A percentile compares a stretch with the other conserved stretches of the same genome.
Evolutionary conservation across 2,888 invertebrate species (phyloP).

Genomic region (Lymantria monacha): DNA sequence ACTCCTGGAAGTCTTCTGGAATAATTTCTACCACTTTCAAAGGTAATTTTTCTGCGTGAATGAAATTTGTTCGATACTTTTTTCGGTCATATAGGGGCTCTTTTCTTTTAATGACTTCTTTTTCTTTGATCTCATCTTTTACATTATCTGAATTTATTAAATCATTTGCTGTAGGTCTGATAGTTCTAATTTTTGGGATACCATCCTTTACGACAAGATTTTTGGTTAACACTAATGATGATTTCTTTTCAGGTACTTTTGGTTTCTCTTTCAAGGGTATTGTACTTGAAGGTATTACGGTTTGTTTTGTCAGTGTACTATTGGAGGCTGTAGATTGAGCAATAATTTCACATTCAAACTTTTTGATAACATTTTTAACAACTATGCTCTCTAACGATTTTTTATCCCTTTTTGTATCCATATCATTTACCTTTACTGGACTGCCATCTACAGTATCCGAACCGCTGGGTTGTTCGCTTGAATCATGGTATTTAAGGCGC

Average conservation of each 20-base stretch:
- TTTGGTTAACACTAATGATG: constrained; percentile 76
- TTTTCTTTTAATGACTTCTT: constrained; percentile 50
- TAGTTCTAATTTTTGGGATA: constrained; percentile 76
- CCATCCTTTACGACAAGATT: constrained; percentile 78
- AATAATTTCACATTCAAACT: constrained; percentile 75
- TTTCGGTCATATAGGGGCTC: constrained; percentile 69
- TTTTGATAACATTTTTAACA: constrained; percentile 73
- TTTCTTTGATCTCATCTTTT: constrained; percentile 15
- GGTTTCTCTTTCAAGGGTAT: constrained; percentile 74
- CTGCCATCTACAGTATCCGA: constrained; percentile 70
- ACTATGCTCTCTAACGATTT: constrained; percentile 47
- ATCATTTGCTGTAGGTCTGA: constrained; percentile 52
- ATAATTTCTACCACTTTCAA: constrained; percentile 73
- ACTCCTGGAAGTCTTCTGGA: constrained; percentile 68
- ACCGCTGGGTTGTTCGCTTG: constrained; percentile 62
- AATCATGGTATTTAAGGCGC: constrained; percentile 60
- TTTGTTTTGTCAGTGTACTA: constrained; percentile 64
- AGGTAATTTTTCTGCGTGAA: constrained; percentile 70
- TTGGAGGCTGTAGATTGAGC: constrained; percentile 55
- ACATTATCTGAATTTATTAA: constrained; percentile 36
- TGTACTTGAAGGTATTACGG: constrained; percentile 55
- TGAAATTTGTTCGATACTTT: constrained; percentile 74
- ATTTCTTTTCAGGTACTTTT: constrained; percentile 83
- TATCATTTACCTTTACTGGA: constrained; percentile 43
- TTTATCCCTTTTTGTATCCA: constrained; percentile 35